Conservation (phyloP, 2,113 vertebrate genomes). For the Rostratula benghalensis region DNA sequence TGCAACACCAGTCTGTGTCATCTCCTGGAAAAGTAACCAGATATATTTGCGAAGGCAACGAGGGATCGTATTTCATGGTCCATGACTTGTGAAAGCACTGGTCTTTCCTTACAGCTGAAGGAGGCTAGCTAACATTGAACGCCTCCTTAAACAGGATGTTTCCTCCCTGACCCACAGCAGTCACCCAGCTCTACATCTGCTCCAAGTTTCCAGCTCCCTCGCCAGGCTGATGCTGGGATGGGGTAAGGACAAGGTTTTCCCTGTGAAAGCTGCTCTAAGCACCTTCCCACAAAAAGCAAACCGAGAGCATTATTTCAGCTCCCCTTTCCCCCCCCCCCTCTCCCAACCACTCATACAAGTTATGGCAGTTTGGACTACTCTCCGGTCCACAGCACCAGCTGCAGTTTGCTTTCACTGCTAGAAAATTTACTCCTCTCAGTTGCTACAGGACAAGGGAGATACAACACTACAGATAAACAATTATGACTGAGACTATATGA, state of each 20-base stretch:
- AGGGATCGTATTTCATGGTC: background rate
- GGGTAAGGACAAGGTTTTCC: background rate
- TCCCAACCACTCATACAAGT: background rate
- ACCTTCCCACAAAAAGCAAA: background rate
- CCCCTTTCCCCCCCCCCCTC: accelerated
- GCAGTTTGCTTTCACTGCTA: background rate
- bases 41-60: background rate
- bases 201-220: background rate
- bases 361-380: accelerated
- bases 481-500: background rate
- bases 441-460: background rate
- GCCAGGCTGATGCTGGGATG: accelerated
- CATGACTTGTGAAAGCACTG: background rate
- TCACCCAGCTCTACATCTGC: accelerated
- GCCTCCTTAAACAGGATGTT: background rate
- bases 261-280: background rate
- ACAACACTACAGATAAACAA: background rate
- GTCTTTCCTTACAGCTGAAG: background rate
- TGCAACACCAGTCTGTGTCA: background rate
- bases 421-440: background rate
- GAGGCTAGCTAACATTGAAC: background rate
- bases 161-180: background rate
- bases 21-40: background rate
- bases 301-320: background rate
- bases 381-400: background rate